Conservation (phyloP, 2,888 invertebrate genomes). For the Tachina grossa region DNA sequence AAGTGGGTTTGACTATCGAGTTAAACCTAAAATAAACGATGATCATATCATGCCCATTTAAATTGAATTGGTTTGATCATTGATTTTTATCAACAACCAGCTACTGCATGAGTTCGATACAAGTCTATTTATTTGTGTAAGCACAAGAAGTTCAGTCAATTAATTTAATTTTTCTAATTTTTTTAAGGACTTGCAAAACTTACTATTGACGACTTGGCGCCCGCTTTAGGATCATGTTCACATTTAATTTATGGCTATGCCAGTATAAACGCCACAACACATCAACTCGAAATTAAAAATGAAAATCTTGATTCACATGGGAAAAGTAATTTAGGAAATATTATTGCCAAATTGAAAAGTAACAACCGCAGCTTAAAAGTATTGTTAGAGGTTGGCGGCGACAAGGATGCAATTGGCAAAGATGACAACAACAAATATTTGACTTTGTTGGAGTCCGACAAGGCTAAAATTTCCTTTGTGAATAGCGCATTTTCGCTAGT, state of each 20-base stretch:
- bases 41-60: too few relatives aligned
- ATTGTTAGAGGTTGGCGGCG: constrained; percentile 91
- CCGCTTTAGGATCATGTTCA: constrained; percentile 90
- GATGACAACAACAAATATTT: constrained; percentile 87
- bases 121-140: neutral
- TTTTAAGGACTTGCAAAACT: constrained; percentile 89
- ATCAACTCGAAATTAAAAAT: constrained; percentile 88
- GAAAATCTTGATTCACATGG: constrained; percentile 89
- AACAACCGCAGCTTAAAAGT: constrained; percentile 88
- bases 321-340: constrained; percentile 88
- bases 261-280: constrained; percentile 87
- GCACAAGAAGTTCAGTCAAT: too few relatives aligned
- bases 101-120: too few relatives aligned
- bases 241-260: constrained; percentile 91
- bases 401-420: constrained; percentile 86
- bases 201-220: constrained; percentile 87
- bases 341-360: constrained; percentile 88
- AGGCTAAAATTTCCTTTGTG: constrained; percentile 89
- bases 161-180: neutral
- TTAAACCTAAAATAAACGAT: too few relatives aligned
- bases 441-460: constrained; percentile 88
- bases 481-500: constrained; percentile 89
- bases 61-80: too few relatives aligned
- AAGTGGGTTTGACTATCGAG: too few relatives aligned
- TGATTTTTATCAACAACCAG: too few relatives aligned